A percentile compares a stretch with the other conserved stretches of the same genome.
Evolutionary conservation across 2,888 invertebrate genomes (phyloP).

Genomic region (Acrocyrtus sp.): DNA sequence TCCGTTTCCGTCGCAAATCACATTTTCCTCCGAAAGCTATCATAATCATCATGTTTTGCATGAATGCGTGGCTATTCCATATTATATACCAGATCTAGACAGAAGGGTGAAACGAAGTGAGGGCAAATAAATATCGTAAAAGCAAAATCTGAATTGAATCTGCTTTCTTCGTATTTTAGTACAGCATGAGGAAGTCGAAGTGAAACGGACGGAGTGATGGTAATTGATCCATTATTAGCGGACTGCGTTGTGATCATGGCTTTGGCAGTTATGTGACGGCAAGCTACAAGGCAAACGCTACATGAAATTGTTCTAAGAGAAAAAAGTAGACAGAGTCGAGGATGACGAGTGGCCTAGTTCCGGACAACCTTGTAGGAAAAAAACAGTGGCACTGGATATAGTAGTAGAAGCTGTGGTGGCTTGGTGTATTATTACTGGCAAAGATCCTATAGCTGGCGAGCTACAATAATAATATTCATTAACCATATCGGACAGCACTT

Average conservation of each 20-base stretch:
- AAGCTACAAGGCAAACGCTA: background rate
- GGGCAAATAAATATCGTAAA: too few relatives aligned
- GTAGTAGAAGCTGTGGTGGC: background rate
- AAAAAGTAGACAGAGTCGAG: conserved; percentile 4
- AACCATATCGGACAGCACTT: conserved; percentile 15
- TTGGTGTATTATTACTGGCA: background rate
- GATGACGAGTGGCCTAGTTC: conserved; percentile 44
- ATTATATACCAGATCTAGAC: too few relatives aligned
- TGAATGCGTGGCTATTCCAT: too few relatives aligned
- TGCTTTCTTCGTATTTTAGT: background rate
- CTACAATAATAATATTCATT: conserved; percentile 32
- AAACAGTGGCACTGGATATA: conserved; percentile 24
- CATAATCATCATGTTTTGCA: too few relatives aligned
- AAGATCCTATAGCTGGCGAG: background rate
- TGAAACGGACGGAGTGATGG: background rate
- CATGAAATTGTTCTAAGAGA: conserved; percentile 2
- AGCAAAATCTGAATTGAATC: background rate
- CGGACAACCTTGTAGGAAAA: conserved; percentile 36
- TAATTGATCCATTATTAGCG: background rate
- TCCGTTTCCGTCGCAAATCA: too few relatives aligned
- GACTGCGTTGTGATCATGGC: too few relatives aligned
- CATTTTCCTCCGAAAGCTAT: too few relatives aligned
- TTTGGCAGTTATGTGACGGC: too few relatives aligned
- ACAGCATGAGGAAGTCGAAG: background rate
- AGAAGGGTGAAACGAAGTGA: too few relatives aligned